Conservation (phyloP, 64 coral and sea anemone species). For the Astreopora myriophthalma region DNA sequence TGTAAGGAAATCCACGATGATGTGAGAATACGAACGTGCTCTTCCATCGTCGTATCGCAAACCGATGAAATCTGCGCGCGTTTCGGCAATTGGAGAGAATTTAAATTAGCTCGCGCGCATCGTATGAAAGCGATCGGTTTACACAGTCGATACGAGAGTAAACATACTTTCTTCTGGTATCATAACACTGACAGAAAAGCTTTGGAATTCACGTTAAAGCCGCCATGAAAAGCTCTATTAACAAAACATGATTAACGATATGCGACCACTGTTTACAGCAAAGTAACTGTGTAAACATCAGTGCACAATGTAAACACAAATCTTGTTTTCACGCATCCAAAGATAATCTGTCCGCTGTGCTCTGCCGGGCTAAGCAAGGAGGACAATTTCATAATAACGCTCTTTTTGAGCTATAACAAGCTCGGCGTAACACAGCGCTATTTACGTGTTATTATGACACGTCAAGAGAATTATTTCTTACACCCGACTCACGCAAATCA, state of each 20-base stretch:
- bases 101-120: background rate
- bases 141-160: background rate
- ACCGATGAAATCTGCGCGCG: background rate
- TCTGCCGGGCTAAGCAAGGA: background rate
- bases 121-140: background rate
- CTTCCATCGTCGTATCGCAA: background rate
- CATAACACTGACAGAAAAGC: background rate
- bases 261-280: background rate
- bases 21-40: background rate
- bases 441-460: background rate
- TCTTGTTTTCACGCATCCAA: background rate
- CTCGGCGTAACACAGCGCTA: background rate
- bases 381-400: background rate
- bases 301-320: slow-evolving; percentile 26
- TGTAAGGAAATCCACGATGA: background rate
- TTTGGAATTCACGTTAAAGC: slow-evolving; percentile 8
- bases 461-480: background rate
- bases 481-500: slow-evolving; percentile 19
- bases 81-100: background rate
- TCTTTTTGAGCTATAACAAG: background rate
- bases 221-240: slow-evolving; percentile 23
- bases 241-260: slow-evolving; percentile 37
- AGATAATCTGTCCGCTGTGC: background rate
- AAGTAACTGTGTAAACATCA: slow-evolving; percentile 6
- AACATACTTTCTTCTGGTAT: background rate